Percentiles rank a stretch among this genome's conserved stretches.
phyloP scores from a whole-genome alignment of 2,888 invertebrate species.

The Scrobipalpa costella region DNA sequence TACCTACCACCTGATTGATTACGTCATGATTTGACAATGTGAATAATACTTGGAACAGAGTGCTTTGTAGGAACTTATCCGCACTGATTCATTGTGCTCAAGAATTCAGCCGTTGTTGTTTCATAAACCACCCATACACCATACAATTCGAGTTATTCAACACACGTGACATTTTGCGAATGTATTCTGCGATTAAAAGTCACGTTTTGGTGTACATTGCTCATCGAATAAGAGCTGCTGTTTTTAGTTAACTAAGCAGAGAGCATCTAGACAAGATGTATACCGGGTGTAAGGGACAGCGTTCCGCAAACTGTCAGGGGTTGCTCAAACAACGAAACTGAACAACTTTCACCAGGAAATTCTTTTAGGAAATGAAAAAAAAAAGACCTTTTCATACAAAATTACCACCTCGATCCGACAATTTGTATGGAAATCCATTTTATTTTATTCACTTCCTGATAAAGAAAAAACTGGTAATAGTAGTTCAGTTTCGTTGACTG shows the following conservation, averaged over 20 bases:
- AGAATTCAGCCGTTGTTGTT: conserved; percentile 8
- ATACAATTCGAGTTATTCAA: neutral
- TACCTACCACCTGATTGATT: neutral
- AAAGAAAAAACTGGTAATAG: too few species aligned
- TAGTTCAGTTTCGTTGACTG: neutral
- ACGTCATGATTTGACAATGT: neutral
- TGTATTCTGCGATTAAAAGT: neutral
- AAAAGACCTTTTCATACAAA: too few species aligned
- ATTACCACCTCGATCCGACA: too few species aligned
- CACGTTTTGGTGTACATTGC: conserved; percentile 12
- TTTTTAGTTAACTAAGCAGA: neutral
- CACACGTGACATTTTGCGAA: neutral
- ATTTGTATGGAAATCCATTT: too few species aligned
- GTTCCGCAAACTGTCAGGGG: too few species aligned
- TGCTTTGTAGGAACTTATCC: conserved; percentile 20
- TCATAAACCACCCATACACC: neutral
- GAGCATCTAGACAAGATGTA: neutral
- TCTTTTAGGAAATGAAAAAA: too few species aligned
- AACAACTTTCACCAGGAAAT: too few species aligned
- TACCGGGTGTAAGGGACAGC: too few species aligned
- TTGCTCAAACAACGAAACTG: too few species aligned
- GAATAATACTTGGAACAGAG: neutral
- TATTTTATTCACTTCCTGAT: too few species aligned
- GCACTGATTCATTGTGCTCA: conserved; percentile 6
- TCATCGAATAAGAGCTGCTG: neutral